These are phyloP conservation scores for Drosophila melanogaster DNA, from an alignment of 1,140 invertebrate species.

Conservation along the genomic window DNA sequence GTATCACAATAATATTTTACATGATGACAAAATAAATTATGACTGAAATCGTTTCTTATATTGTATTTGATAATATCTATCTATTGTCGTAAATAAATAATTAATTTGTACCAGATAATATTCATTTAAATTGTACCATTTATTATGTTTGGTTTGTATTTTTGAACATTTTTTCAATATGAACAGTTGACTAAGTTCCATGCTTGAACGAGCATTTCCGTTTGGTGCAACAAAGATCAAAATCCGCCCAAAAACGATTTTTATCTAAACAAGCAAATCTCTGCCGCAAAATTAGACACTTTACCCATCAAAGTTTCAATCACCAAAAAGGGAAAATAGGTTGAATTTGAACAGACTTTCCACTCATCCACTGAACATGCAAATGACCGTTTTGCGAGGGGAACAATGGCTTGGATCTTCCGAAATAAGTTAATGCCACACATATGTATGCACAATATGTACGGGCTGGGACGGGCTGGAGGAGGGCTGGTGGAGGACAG, in stretches of 20 bases:
- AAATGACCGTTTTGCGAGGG: constrained; percentile 37
- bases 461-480: constrained; percentile 1
- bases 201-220: not conserved
- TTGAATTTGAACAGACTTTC: constrained; percentile 41
- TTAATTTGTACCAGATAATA: too few species aligned
- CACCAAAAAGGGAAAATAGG: constrained; percentile 29
- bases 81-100: too few species aligned
- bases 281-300: constrained; percentile 38
- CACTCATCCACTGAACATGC: constrained; percentile 47
- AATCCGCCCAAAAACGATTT: not conserved
- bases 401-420: constrained; percentile 34
- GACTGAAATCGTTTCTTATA: too few species aligned
- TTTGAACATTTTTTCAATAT: too few species aligned
- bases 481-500: not conserved
- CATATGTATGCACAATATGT: constrained; percentile 49
- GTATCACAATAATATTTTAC: too few species aligned
- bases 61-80: too few species aligned
- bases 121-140: too few species aligned
- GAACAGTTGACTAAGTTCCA: not conserved
- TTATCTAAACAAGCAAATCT: constrained; percentile 2
- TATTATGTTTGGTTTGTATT: too few species aligned
- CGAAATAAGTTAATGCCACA: constrained; percentile 67
- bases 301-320: constrained; percentile 44
- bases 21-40: too few species aligned
- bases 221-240: not conserved